A percentile compares a stretch with the other conserved stretches of the same genome.
Evolutionary conservation across 2,797 vertebrate species (phyloP).

Genomic region (Danio albolineatus): DNA sequence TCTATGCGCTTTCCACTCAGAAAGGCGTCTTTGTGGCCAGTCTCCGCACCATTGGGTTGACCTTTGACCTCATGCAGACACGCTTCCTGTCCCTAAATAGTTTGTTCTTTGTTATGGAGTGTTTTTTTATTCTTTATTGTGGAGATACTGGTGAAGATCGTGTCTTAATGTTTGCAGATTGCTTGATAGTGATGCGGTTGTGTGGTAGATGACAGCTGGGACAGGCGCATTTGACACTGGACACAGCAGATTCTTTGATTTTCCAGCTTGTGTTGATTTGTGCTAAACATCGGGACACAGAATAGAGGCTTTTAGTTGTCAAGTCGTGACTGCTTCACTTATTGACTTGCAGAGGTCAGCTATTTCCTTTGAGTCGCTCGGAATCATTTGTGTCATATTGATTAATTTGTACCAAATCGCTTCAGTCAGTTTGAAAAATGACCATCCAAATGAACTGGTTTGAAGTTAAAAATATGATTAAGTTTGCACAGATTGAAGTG

Average conservation of each 20-base stretch:
- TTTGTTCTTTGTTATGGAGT: slow-evolving; percentile 44
- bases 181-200: slow-evolving; percentile 28
- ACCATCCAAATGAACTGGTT: neutral
- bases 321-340: slow-evolving; percentile 19
- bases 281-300: neutral
- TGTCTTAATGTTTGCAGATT: slow-evolving; percentile 58
- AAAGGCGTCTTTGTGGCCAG: slow-evolving; percentile 63
- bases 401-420: slow-evolving; percentile 11
- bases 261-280: slow-evolving; percentile 21
- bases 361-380: slow-evolving; percentile 7
- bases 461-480: neutral
- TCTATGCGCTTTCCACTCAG: slow-evolving; percentile 29
- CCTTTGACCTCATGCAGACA: slow-evolving; percentile 59
- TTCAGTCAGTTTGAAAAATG: neutral
- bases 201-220: slow-evolving; percentile 16
- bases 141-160: slow-evolving; percentile 54
- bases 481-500: neutral
- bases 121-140: slow-evolving; percentile 51
- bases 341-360: slow-evolving; percentile 30
- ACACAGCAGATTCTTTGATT: slow-evolving; percentile 24
- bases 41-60: slow-evolving; percentile 54
- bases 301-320: slow-evolving; percentile 20
- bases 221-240: neutral
- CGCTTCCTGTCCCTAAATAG: slow-evolving; percentile 61
- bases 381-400: neutral